A percentile compares a stretch with the other conserved stretches of the same genome.
phyloP scores from a whole-genome alignment of 2,113 vertebrate genomes.

The Cyprinodon brontotheroides region DNA sequence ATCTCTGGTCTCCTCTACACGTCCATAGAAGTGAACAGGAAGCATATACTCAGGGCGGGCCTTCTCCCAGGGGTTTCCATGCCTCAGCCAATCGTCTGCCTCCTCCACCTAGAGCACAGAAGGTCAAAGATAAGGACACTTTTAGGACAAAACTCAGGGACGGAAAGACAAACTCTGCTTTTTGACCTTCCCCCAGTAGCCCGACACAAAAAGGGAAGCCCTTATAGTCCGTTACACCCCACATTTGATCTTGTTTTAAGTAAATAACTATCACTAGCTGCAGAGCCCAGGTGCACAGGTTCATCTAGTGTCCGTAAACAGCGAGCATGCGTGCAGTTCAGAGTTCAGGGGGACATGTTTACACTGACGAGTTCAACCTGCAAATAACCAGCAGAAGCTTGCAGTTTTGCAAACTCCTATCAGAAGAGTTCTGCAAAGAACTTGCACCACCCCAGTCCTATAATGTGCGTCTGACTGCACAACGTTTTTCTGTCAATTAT shows the following conservation, averaged over 20 bases:
- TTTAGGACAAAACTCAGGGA: not conserved
- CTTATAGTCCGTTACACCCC: not conserved
- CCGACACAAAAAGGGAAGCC: not conserved
- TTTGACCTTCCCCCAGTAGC: not conserved
- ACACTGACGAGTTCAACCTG: slow-evolving; percentile 37
- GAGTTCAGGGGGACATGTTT: slow-evolving; percentile 64
- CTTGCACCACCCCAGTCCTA: not conserved
- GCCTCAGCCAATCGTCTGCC: slow-evolving; percentile 94
- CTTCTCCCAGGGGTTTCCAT: slow-evolving; percentile 98
- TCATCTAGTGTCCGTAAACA: slow-evolving; percentile 1
- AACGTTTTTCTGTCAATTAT: slow-evolving; percentile 49
- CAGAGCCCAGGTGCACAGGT: not conserved
- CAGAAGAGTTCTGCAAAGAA: slow-evolving; percentile 17
- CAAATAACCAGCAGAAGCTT: slow-evolving; percentile 55
- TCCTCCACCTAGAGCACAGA: slow-evolving; percentile 87
- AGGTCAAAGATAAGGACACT: not conserved
- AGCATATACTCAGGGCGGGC: slow-evolving; percentile 95
- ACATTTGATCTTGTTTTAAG: not conserved
- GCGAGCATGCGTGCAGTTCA: not conserved
- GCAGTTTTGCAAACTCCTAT: slow-evolving; percentile 32
- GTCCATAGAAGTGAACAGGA: slow-evolving; percentile 94
- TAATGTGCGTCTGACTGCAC: not conserved
- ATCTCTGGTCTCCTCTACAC: slow-evolving; percentile 78
- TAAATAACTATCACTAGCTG: not conserved
- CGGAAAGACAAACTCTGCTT: not conserved